phyloP scores from a whole-genome alignment of 2,113 vertebrate species.

The Oncorhynchus kisutch region DNA sequence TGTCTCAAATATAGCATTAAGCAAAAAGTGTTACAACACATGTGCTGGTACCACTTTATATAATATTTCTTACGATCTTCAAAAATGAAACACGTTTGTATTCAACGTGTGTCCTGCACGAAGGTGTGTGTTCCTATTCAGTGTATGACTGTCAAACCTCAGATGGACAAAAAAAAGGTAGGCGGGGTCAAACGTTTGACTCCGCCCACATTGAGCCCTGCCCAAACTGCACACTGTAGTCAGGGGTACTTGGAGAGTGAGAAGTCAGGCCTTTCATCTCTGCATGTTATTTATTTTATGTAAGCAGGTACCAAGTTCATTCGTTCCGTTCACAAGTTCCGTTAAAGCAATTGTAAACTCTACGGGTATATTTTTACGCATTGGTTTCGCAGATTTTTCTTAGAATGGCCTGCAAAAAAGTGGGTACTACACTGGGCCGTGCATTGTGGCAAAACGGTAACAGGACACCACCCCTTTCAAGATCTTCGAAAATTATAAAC shows the following conservation, averaged over 20 bases:
- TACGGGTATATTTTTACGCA: not conserved
- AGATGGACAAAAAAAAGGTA: too few relatives aligned
- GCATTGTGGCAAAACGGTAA: slow-evolving; percentile 37
- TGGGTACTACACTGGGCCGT: slow-evolving; percentile 31
- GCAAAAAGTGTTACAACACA: too few relatives aligned
- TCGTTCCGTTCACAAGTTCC: not conserved
- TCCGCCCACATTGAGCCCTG: too few relatives aligned
- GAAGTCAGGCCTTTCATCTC: not conserved
- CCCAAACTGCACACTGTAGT: too few relatives aligned
- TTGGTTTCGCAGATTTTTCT: not conserved
- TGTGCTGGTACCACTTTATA: too few relatives aligned
- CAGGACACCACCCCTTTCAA: slow-evolving; percentile 23
- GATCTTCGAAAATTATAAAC: slow-evolving; percentile 11
- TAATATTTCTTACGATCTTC: too few relatives aligned
- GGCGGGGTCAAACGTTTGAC: too few relatives aligned
- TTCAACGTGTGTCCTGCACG: too few relatives aligned
- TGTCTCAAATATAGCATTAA: too few relatives aligned
- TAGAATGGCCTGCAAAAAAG: slow-evolving; percentile 51
- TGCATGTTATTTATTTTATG: not conserved
- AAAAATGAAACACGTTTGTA: too few relatives aligned
- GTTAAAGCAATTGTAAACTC: not conserved
- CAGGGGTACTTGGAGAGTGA: not conserved
- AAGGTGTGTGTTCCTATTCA: too few relatives aligned
- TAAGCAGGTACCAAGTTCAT: not conserved
- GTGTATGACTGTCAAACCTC: too few relatives aligned